Evolutionary conservation across 1,140 invertebrate genomes (phyloP).

Genomic region (Drosophila lacertosa): DNA sequence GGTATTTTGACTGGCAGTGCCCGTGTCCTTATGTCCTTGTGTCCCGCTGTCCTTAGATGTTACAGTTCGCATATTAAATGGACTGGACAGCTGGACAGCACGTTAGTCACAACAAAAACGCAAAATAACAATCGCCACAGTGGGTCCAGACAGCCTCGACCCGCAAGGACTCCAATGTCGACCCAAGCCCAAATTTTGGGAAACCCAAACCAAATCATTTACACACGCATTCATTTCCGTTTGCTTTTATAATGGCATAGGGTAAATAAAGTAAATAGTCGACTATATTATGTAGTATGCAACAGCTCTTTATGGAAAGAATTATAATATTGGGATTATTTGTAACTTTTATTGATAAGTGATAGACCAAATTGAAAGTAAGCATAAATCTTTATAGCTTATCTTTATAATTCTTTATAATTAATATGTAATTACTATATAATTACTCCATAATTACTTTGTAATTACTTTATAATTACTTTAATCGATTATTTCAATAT

Average conservation of each 20-base stretch:
- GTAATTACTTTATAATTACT: too few species aligned
- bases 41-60: not conserved
- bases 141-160: constrained; percentile 18
- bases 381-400: too few species aligned
- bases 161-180: not conserved
- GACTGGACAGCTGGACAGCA: constrained; percentile 9
- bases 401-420: too few species aligned
- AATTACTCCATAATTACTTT: too few species aligned
- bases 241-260: constrained; percentile 27
- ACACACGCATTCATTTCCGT: constrained; percentile 33
- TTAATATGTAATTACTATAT: too few species aligned
- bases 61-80: not conserved
- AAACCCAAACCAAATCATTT: constrained; percentile 25
- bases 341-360: too few species aligned
- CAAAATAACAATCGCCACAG: constrained; percentile 12
- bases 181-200: constrained; percentile 4
- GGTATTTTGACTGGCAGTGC: not conserved
- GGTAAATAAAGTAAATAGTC: constrained; percentile 7
- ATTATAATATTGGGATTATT: too few species aligned
- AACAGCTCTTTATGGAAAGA: too few species aligned
- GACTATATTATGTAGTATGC: too few species aligned
- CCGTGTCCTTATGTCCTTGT: constrained; percentile 9
- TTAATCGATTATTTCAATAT: too few species aligned
- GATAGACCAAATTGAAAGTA: too few species aligned
- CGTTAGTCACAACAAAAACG: constrained; percentile 9